Percentiles rank a stretch among this genome's conserved stretches.
phyloP scores from a whole-genome alignment of 2,797 vertebrate genomes.

The Tamandua tetradactyla region DNA sequence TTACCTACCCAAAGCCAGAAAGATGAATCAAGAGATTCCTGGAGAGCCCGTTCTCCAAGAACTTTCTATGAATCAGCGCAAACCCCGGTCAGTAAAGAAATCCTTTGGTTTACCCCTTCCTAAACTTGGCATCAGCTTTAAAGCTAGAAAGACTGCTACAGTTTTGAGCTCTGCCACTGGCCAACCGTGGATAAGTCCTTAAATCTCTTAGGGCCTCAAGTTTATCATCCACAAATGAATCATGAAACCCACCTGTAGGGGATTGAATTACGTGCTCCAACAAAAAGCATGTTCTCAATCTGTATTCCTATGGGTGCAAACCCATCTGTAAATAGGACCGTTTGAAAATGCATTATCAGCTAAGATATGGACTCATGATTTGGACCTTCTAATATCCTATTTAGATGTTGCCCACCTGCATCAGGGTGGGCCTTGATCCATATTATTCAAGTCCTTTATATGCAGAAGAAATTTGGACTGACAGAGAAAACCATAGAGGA shows the following conservation, averaged over 20 bases:
- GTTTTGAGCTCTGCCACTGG: not conserved
- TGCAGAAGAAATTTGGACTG: no score
- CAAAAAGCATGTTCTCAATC: no score
- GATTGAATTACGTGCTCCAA: not conserved
- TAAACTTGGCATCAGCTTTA: not conserved
- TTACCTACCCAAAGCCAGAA: not conserved
- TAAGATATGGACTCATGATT: no score
- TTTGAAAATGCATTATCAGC: no score
- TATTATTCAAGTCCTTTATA: no score
- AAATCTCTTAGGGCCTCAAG: not conserved
- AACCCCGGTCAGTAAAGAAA: not conserved
- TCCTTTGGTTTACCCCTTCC: not conserved
- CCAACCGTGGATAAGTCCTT: not conserved
- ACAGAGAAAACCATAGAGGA: no score
- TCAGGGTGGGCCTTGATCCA: no score
- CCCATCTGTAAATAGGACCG: no score
- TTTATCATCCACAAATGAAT: slow-evolving; percentile 20
- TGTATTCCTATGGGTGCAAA: no score
- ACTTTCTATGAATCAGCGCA: not conserved
- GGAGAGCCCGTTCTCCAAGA: not conserved
- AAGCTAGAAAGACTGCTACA: not conserved
- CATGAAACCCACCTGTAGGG: not conserved
- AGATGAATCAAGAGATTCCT: not conserved
- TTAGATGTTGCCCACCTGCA: no score
- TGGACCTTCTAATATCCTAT: no score